These are phyloP conservation scores for Podabrus alpinus DNA, from an alignment of 2,888 invertebrate genomes.

Conservation along the genomic window DNA sequence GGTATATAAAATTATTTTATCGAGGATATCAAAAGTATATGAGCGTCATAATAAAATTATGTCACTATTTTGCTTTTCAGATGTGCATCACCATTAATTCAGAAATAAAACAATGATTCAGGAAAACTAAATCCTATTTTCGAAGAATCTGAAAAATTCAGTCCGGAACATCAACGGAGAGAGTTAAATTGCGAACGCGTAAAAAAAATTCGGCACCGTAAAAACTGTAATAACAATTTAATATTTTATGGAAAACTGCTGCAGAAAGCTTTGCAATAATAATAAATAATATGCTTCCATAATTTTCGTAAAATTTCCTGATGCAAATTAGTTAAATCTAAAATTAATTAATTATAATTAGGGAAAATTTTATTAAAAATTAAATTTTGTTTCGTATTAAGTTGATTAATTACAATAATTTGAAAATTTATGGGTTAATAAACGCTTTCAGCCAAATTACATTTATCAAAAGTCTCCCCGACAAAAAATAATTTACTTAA, in stretches of 20 bases:
- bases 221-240: neutral
- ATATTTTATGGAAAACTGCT: neutral
- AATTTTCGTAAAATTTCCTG: neutral
- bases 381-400: neutral
- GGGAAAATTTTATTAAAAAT: neutral
- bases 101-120: neutral
- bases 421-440: neutral
- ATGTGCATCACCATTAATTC: neutral
- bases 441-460: neutral
- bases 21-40: neutral
- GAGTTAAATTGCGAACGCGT: neutral
- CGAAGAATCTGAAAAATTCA: neutral
- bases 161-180: neutral
- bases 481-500: neutral
- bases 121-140: neutral
- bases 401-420: neutral
- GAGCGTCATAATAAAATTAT: neutral
- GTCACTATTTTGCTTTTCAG: neutral
- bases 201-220: neutral
- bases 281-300: neutral
- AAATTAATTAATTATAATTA: neutral
- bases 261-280: neutral
- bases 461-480: neutral
- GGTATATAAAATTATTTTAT: neutral
- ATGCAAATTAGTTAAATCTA: neutral